Evolutionary conservation across 2,113 vertebrate species (phyloP).

Genomic region (Perccottus glenii): DNA sequence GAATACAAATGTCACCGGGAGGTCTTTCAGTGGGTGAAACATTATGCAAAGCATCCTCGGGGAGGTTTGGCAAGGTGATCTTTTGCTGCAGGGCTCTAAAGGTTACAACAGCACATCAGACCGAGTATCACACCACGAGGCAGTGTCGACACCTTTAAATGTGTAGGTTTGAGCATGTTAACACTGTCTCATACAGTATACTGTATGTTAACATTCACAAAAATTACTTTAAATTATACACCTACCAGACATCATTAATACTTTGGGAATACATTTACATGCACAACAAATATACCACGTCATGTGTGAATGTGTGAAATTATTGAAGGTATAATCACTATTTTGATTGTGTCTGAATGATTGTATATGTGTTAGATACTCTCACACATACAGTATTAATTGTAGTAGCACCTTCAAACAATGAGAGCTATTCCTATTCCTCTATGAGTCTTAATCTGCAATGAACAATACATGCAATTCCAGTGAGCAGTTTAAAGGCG

Average conservation of each 20-base stretch:
- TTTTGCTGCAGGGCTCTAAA: not conserved
- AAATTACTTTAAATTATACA: not conserved
- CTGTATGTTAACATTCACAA: not conserved
- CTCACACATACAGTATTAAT: not conserved
- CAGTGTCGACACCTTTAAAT: not conserved
- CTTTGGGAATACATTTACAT: not conserved
- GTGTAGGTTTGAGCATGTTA: not conserved
- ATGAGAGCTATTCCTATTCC: too few species aligned
- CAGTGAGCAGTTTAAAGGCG: too few species aligned
- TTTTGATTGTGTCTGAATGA: not conserved
- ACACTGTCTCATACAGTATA: not conserved
- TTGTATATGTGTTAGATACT: not conserved
- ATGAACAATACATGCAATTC: too few species aligned
- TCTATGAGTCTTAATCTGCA: too few species aligned
- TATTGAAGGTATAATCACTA: not conserved
- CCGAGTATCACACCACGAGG: not conserved
- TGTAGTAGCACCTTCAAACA: not conserved
- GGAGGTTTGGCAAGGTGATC: constrained; percentile 7
- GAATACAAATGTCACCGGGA: not conserved
- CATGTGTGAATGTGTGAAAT: not conserved
- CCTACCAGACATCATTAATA: not conserved
- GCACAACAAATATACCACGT: not conserved
- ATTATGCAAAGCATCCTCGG: not conserved
- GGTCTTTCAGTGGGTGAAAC: constrained; percentile 3
- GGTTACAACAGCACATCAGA: not conserved